Conservation (phyloP, 2,888 invertebrate genomes). For the Caenorhabditis macrosperma region DNA sequence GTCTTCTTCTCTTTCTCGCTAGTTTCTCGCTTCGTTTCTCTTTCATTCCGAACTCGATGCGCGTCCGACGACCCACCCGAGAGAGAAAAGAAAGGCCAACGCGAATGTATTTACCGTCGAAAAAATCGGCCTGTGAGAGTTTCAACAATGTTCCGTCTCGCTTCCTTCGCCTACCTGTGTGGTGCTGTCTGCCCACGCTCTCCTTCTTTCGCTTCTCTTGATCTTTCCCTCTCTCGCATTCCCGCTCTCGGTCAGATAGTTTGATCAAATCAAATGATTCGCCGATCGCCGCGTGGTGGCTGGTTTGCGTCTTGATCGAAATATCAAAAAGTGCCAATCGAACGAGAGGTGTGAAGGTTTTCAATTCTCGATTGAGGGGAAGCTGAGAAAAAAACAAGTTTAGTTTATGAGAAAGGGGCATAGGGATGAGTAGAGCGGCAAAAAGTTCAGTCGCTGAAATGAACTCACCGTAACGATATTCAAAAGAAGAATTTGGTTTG, state of each 20-base stretch:
- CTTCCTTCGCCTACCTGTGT: not conserved
- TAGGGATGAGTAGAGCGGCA: too few relatives aligned
- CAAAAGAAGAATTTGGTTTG: not conserved
- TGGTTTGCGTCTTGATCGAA: conserved; percentile 35
- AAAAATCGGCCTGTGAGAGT: conserved; percentile 26
- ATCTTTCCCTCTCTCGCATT: conserved; percentile 22
- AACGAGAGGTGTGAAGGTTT: conserved; percentile 24
- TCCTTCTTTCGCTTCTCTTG: conserved; percentile 31
- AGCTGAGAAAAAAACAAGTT: not conserved
- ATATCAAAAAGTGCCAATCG: conserved; percentile 46
- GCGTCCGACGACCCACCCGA: not conserved
- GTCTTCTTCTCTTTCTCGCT: conserved; percentile 18
- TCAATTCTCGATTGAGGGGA: too few relatives aligned
- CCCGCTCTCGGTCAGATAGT: conserved; percentile 4
- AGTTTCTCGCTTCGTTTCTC: conserved; percentile 26
- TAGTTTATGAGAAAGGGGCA: too few relatives aligned
- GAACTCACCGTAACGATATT: not conserved
- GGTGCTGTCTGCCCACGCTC: not conserved
- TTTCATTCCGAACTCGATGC: not conserved
- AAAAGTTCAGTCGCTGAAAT: too few relatives aligned
- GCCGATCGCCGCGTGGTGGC: not conserved
- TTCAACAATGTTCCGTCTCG: conserved; percentile 39
- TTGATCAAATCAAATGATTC: conserved; percentile 44
- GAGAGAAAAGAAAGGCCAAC: conserved; percentile 8
- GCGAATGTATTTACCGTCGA: conserved; percentile 43